Evolutionary conservation across 2,113 vertebrate genomes (phyloP), one percentile per base, ranked within the genome.

Genomic region (Prionailurus viverrinus): DNA sequence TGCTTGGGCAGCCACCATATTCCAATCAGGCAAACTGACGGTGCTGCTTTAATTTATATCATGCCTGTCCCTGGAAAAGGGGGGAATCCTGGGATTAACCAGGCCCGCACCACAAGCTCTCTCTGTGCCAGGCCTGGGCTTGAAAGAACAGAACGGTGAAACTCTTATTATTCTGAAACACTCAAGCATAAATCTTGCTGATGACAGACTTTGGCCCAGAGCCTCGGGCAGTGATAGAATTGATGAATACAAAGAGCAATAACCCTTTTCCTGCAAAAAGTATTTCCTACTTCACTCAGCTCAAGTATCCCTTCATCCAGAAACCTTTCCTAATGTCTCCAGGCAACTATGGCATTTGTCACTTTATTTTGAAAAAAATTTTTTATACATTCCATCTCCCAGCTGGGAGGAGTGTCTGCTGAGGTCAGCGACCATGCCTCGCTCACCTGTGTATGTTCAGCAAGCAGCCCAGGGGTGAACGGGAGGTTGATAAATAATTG

Each of bases 171-270:
- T 96, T 96, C 84, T 33, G 91, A 89, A 69, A 71, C 18, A 39
- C 11, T 96, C 66, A 73, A 82, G 79, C 68, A 29, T 86, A 69
- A 82, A 97, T 92, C 74, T 86, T 90, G 93, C 90, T 94, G 96
- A 94, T 83, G 87, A 45, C 15, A n/a, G 69, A 23, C 55, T 85
- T 9, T 97, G 97, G 92, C 71, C 65, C 36, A 25, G 5, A 36
- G 97, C 86, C 81, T 78, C 11, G 13, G 87, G 73, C 63, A 61
- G 16, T 3, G 73, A 87, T 63, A n/a, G 48, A 61, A 83, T 68
- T 0, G 0, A 31, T 92, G 58, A 48, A 61, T 12, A 79, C 61
- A n/a, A n/a, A 96, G 15, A 91, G 9, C 23, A 27, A 19, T n/a
- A 73, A 86, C 79, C 1, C 19, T n/a, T 84, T 95, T 53, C 82